Evolutionary conservation across 2,797 vertebrate genomes (phyloP), one percentile per base, ranked within the genome.

Genomic region (Micrastur ruficollis): DNA sequence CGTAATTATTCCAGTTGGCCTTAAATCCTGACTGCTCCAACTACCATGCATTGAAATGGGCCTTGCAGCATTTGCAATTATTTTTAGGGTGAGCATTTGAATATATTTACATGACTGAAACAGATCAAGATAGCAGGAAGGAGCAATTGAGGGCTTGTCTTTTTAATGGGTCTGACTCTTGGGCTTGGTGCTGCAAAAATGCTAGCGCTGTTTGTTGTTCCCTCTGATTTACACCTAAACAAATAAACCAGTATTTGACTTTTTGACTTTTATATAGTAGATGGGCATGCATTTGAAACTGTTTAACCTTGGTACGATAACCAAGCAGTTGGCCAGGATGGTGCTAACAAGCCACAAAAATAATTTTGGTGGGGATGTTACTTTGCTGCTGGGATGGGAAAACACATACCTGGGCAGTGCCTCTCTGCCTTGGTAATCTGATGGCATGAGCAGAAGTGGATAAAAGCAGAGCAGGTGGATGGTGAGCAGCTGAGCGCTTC

Each of bases 41-140:
- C 81, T 55, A 31, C 50, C n/a, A 12, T 12, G 56, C 52, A 6
- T 52, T 65, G 74, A 71, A 87, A 61, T 61, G 84, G 73, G 34
- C 55, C 74, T 70, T 32, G 73, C 21, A 29, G 81, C 84, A 79
- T 70, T 91, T 62, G 75, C 82, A 68, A 23, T 81, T 83, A 62
- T 59, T 90, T 83, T 80, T 65, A 44, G 73, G 80, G 76, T 26
- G 80, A 81, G 32, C 38, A 11, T 83, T 86, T 86, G 82, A 90
- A 81, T 95, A 9, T 38, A 90, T 93, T 96, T 93, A 81, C 80
- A 73, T 89, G 88, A 62, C 80, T 81, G 88, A 86, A 87, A n/a
- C 42, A 36, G 80, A 53, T 86, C 18, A 27, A 68, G 86, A 36
- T 27, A 49, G 86, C 89, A 68, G 86, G 85, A 90, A 49, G 62